Percentiles rank a stretch among this genome's conserved stretches.
Conservation (phyloP, 2,888 invertebrate genomes). For the Chrysotoxum bicinctum region DNA sequence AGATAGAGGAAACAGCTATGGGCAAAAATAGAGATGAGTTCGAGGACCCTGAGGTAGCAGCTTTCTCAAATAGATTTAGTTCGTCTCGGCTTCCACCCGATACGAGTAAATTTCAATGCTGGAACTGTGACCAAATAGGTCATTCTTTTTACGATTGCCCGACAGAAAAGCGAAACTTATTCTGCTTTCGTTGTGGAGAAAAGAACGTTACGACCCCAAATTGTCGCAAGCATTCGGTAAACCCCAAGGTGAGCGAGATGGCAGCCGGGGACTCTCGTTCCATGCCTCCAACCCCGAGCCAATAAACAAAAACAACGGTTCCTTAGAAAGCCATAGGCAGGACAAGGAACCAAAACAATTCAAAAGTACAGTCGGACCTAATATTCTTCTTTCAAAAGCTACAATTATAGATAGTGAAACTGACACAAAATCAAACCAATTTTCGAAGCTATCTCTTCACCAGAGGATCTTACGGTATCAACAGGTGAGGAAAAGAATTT, state of each 20-base stretch:
- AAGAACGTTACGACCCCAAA: conserved; percentile 22
- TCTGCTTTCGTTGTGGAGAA: conserved; percentile 14
- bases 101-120: neutral
- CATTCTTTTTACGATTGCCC: conserved; percentile 13
- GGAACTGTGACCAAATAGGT: conserved; percentile 17
- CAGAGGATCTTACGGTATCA: neutral
- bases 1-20: neutral
- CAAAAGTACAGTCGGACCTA: neutral
- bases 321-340: neutral
- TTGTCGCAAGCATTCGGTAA: conserved; percentile 2
- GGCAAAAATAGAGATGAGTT: too few species aligned
- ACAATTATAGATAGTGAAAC: too few species aligned
- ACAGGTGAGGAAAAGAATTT: neutral
- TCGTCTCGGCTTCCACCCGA: neutral
- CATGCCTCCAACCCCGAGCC: conserved; percentile 12
- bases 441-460: conserved; percentile 2
- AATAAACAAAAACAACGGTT: neutral
- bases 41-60: neutral
- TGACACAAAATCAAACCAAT: neutral
- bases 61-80: neutral
- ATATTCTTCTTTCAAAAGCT: neutral
- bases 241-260: neutral
- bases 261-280: too few species aligned
- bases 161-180: conserved; percentile 1
- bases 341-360: too few species aligned